Base-by-base conservation (phyloP, 1,140 invertebrate genomes). In the Brachionus calyciflorus region DNA sequence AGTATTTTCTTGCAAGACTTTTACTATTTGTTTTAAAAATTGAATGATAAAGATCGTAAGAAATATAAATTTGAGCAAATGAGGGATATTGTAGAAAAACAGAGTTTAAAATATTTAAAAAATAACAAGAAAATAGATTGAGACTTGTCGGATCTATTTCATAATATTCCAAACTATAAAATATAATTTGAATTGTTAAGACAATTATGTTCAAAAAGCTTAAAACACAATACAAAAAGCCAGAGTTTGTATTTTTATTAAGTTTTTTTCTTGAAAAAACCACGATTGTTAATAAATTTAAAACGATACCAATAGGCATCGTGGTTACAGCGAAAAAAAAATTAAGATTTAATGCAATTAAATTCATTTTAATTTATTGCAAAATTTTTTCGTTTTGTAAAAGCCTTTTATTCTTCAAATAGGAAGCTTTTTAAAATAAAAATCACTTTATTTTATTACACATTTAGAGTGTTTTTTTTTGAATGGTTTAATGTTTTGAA, bases 191-290 rank as follows among this genome's bases (percentile, higher is more conserved):
- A 40, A 26, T 65, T 5, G 17, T 1, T 24, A 65, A 44, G 17
- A 37, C 40, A 24, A 65, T 21, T 9, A 46, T 65, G 28, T 65
- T 65, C 9, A 44, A 65, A 19, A 44, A 4, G 44, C 60, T 44
- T 28, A 65, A 44, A 41, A 65, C 30, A 3, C 21, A 24, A 65
- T 65, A 65, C 37, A 65, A 65, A 21, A 65, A 65, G 12, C 60
- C 60, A 17, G 44, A 44, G 19, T 65, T 65, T 44, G 60, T 65
- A 12, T 65, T 65, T 14, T 65, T 65, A 24, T 65, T 65, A 19
- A 65, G 44, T 10, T 41, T 37, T 2, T 44, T 65, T 26, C 40
- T 37, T 10, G 33, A 24, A 65, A 44, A 65, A 44, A 65, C 21
- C 19, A 37, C 41, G 1, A 65, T 19, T 24, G 60, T 44, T 46